Percentiles rank a stretch among this genome's conserved stretches.
Evolutionary conservation across 2,797 vertebrate genomes (phyloP).

Genomic region (Pelodytes ibericus): DNA sequence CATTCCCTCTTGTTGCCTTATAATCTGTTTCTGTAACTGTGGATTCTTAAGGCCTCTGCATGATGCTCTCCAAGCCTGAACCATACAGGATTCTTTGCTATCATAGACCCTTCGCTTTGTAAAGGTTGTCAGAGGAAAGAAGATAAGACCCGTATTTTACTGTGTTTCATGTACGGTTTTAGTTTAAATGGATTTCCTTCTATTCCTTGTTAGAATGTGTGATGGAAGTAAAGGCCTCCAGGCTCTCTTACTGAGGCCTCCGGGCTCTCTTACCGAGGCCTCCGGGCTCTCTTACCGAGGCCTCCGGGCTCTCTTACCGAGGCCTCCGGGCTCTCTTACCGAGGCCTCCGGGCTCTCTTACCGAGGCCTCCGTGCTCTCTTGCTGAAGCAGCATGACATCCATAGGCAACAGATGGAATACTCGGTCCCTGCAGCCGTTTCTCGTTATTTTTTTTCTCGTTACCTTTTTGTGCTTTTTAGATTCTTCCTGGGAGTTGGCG

Average conservation of each 20-base stretch:
- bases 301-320: no score
- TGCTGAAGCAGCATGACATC: not conserved
- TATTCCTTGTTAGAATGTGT: not conserved
- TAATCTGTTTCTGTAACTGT: no score
- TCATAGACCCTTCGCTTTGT: not conserved
- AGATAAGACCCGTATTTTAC: not conserved
- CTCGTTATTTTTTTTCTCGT: no score
- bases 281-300: no score
- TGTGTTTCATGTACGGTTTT: not conserved
- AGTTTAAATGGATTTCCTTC: not conserved
- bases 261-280: no score
- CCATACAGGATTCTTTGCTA: not conserved
- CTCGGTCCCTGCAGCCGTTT: not conserved
- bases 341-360: no score
- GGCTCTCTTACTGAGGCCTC: not conserved
- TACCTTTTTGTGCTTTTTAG: no score
- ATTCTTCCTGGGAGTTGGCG: no score
- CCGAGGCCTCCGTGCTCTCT: not conserved
- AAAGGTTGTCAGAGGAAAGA: not conserved
- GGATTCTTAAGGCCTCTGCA: not conserved
- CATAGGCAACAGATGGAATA: not conserved
- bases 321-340: no score
- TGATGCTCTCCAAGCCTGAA: not conserved
- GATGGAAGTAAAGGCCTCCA: not conserved
- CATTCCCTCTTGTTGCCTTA: no score